Conservation (phyloP, 2,113 vertebrate genomes). For the Cricetomys ansorgei region DNA sequence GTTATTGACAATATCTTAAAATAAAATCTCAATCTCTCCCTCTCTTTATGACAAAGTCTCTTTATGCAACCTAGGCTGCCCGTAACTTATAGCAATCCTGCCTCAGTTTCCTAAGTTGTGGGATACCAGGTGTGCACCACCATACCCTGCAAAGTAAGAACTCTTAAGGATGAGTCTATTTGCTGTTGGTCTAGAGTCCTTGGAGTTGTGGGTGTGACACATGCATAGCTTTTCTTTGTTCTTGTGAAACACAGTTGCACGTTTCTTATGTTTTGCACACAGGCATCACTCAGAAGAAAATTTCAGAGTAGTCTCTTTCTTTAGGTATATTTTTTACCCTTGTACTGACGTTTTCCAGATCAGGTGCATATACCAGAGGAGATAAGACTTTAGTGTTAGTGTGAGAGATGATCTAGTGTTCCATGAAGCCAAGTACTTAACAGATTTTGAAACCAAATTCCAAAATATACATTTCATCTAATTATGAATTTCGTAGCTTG, state of each 20-base stretch:
- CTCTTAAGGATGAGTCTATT: constrained; percentile 22
- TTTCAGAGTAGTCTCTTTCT: background rate
- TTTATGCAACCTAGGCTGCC: background rate
- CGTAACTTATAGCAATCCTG: background rate
- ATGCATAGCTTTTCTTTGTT: constrained; percentile 44
- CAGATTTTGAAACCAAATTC: constrained; percentile 39
- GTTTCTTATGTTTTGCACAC: constrained; percentile 29
- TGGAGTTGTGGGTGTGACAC: constrained; percentile 1
- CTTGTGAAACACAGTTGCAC: background rate
- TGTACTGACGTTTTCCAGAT: constrained; percentile 5
- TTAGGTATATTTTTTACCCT: constrained; percentile 46
- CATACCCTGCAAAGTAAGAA: constrained; percentile 16
- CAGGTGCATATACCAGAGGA: constrained; percentile 6
- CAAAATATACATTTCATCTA: constrained; percentile 22
- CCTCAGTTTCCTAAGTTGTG: background rate
- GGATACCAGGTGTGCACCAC: background rate
- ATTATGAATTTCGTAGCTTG: constrained; percentile 44
- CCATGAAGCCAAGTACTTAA: constrained; percentile 26
- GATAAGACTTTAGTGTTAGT: background rate
- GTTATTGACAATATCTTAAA: constrained; percentile 56
- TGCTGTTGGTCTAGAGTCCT: constrained; percentile 19
- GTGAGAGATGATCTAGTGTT: constrained; percentile 17
- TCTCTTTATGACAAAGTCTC: background rate
- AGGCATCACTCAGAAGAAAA: background rate
- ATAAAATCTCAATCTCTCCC: constrained; percentile 49